phyloP scores from a whole-genome alignment of 2,888 invertebrate genomes.

The Steinernema scapterisci region DNA sequence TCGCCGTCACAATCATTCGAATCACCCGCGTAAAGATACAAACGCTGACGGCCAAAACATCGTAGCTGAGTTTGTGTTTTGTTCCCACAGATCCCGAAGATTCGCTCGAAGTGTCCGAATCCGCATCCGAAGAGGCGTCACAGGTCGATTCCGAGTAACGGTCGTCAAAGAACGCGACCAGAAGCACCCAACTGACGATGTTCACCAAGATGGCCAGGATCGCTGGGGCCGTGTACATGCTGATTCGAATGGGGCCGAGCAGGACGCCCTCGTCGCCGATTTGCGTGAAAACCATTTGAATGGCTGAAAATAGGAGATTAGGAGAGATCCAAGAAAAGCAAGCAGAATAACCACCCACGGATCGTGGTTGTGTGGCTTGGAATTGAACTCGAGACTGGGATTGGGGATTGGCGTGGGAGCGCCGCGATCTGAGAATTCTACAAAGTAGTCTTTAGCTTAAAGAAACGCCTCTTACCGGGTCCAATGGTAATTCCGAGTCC shows the following conservation, averaged over 20 bases:
- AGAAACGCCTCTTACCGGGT: conserved; percentile 35
- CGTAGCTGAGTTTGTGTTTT: conserved; percentile 38
- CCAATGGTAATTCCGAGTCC: conserved; percentile 50
- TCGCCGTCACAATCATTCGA: conserved; percentile 40
- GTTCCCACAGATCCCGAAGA: conserved; percentile 26
- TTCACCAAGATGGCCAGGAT: conserved; percentile 46
- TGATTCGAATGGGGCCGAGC: conserved; percentile 40
- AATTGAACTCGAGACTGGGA: neutral
- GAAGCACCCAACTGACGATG: conserved; percentile 34
- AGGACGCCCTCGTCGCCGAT: conserved; percentile 45
- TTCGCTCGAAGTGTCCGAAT: conserved; percentile 26
- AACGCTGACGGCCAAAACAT: conserved; percentile 49
- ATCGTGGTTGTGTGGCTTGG: neutral
- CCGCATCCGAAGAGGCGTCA: conserved; percentile 18
- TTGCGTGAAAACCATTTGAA: conserved; percentile 49
- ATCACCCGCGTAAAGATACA: conserved; percentile 46
- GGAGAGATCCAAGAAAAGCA: neutral
- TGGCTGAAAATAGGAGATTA: conserved; percentile 33
- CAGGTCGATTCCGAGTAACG: conserved; percentile 4
- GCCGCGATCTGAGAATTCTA: neutral
- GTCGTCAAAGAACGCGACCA: conserved; percentile 39
- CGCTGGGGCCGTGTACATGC: conserved; percentile 51
- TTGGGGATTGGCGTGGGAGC: neutral
- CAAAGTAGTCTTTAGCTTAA: neutral
- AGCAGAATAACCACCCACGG: neutral